Evolutionary conservation across 2,888 invertebrate genomes (phyloP).

Genomic region (Protonemura montana): DNA sequence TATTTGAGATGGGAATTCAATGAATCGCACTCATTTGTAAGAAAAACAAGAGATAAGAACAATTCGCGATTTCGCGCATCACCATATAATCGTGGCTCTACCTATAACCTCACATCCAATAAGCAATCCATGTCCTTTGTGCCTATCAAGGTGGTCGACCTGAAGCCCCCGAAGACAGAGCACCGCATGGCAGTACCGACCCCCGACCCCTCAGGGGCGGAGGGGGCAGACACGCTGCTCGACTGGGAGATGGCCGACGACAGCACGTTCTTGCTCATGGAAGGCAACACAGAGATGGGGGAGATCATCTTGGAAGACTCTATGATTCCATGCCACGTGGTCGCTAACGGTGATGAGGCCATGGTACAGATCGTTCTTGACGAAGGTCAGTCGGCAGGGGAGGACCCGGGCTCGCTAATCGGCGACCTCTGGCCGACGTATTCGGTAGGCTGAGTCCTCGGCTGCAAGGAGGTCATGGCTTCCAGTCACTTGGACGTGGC

Average conservation of each 20-base stretch:
- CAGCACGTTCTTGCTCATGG: background rate
- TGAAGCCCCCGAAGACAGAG: background rate
- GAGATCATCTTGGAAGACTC: background rate
- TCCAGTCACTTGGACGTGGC: too few species aligned
- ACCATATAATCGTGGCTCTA: too few species aligned
- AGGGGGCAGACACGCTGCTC: background rate
- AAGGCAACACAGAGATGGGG: background rate
- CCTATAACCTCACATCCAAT: too few species aligned
- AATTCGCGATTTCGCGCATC: too few species aligned
- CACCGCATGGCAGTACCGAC: background rate
- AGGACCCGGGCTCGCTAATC: conserved; percentile 35
- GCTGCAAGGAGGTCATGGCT: too few species aligned
- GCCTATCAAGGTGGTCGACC: conserved; percentile 7
- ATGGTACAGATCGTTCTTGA: conserved; percentile 50
- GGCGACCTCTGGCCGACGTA: conserved; percentile 21
- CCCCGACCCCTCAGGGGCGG: background rate
- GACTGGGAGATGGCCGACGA: conserved; percentile 1
- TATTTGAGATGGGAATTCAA: too few species aligned
- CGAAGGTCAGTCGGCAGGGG: conserved; percentile 48
- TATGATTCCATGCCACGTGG: conserved; percentile 38
- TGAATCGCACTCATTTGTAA: too few species aligned
- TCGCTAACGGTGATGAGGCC: background rate
- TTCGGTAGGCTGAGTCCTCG: background rate
- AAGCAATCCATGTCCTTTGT: too few species aligned
- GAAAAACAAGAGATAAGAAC: too few species aligned